Evolutionary conservation across 2,797 vertebrate genomes (phyloP).

Genomic region (Phoebastria nigripes): DNA sequence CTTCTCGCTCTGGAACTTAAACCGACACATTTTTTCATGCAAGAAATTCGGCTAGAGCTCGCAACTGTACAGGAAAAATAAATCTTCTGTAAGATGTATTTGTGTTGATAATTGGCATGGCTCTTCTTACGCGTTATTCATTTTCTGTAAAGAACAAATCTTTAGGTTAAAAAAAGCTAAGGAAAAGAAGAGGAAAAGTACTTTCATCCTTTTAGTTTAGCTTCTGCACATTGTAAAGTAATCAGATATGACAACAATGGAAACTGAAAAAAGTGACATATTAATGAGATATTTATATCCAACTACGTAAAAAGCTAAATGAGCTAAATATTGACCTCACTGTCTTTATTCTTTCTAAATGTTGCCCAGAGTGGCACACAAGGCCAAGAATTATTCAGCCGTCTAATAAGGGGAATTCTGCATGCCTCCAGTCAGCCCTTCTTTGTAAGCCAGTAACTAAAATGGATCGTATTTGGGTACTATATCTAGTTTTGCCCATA

Average conservation of each 20-base stretch:
- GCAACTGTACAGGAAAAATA: background rate
- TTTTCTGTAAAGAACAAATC: background rate
- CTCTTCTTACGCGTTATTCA: rapidly evolving
- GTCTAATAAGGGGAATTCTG: background rate
- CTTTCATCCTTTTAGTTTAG: background rate
- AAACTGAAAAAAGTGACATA: background rate
- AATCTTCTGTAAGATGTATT: background rate
- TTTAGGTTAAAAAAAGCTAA: background rate
- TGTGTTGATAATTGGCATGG: background rate
- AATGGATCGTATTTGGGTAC: background rate
- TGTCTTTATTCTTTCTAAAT: background rate
- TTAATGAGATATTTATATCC: background rate
- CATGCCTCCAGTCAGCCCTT: background rate
- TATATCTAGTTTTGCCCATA: background rate
- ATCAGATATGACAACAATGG: background rate
- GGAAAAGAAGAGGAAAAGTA: background rate
- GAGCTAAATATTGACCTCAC: background rate
- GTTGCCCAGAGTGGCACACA: background rate
- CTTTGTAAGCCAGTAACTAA: background rate
- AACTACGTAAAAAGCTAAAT: background rate
- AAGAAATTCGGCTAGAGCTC: background rate
- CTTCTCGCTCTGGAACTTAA: background rate
- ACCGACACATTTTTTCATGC: background rate
- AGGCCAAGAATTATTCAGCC: background rate
- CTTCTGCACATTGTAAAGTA: background rate